Conservation (phyloP, 2,113 vertebrate genomes). For the Phocoena phocoena region DNA sequence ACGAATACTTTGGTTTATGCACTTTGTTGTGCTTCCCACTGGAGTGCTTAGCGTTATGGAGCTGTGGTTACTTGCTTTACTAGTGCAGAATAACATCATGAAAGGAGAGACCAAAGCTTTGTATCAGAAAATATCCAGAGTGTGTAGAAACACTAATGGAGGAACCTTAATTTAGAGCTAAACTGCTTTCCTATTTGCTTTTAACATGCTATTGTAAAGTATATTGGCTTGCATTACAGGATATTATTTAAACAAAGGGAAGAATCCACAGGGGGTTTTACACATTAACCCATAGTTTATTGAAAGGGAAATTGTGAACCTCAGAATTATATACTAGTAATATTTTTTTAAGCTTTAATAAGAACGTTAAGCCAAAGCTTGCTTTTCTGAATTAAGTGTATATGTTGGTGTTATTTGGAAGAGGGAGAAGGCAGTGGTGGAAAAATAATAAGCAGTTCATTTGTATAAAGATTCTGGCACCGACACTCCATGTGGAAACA, state of each 20-base stretch:
- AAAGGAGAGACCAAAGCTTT: conserved; percentile 76
- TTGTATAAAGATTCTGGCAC: conserved; percentile 14
- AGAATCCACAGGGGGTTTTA: conserved; percentile 81
- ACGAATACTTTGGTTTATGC: conserved; percentile 87
- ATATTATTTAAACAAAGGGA: conserved; percentile 87
- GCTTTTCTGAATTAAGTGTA: conserved; percentile 53
- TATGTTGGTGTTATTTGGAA: conserved; percentile 22
- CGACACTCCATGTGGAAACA: neutral
- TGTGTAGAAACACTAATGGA: conserved; percentile 77
- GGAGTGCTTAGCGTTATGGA: conserved; percentile 84
- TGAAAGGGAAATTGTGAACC: conserved; percentile 67
- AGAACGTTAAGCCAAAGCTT: conserved; percentile 30
- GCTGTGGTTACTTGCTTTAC: conserved; percentile 79
- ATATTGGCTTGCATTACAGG: conserved; percentile 83
- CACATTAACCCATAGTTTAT: conserved; percentile 75
- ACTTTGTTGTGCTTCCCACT: conserved; percentile 86
- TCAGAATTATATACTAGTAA: conserved; percentile 45
- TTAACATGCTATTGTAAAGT: conserved; percentile 79
- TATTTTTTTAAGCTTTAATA: conserved; percentile 66
- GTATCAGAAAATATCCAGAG: conserved; percentile 78
- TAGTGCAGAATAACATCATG: conserved; percentile 72
- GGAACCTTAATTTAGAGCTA: conserved; percentile 80
- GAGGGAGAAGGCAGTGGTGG: neutral
- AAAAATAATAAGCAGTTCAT: conserved; percentile 21
- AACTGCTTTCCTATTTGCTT: conserved; percentile 81